These are phyloP conservation scores for Copsychus sechellarum DNA, from an alignment of 2,113 vertebrate genomes.

Conservation along the genomic window DNA sequence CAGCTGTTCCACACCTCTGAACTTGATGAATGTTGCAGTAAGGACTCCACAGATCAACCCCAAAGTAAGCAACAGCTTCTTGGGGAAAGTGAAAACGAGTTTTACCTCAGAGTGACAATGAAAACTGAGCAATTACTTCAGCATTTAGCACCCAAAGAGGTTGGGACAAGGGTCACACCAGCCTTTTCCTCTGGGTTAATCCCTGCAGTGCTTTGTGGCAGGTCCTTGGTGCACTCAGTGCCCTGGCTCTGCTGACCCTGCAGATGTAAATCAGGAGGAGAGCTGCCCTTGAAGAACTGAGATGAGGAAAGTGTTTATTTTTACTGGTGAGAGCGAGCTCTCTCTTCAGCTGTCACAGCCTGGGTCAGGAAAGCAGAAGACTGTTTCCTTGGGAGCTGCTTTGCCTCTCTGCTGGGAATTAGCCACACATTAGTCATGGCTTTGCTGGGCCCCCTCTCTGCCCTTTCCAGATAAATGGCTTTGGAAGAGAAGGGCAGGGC, in stretches of 20 bases:
- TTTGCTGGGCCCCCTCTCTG: neutral
- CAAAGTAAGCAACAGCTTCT: neutral
- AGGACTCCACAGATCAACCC: neutral
- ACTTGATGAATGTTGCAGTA: rapidly evolving
- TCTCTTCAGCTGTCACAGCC: neutral
- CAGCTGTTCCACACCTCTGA: neutral
- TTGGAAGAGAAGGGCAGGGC: neutral
- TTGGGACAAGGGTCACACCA: neutral
- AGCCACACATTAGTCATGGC: conserved; percentile 23
- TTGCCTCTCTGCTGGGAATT: neutral
- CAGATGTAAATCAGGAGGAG: neutral
- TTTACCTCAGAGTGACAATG: neutral
- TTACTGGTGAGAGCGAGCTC: neutral
- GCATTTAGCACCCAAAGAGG: neutral
- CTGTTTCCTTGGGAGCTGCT: neutral
- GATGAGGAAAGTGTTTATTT: conserved; percentile 2
- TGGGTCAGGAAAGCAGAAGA: neutral
- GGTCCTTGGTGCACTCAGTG: rapidly evolving
- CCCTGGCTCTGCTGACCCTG: neutral
- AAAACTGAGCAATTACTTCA: neutral
- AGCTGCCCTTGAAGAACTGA: neutral
- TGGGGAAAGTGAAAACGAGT: neutral
- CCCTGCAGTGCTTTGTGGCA: neutral
- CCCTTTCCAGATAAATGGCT: neutral
- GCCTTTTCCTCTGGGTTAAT: neutral